These are phyloP conservation scores for Magallana gigas DNA, from an alignment of 1,140 invertebrate genomes.

Conservation along the genomic window DNA sequence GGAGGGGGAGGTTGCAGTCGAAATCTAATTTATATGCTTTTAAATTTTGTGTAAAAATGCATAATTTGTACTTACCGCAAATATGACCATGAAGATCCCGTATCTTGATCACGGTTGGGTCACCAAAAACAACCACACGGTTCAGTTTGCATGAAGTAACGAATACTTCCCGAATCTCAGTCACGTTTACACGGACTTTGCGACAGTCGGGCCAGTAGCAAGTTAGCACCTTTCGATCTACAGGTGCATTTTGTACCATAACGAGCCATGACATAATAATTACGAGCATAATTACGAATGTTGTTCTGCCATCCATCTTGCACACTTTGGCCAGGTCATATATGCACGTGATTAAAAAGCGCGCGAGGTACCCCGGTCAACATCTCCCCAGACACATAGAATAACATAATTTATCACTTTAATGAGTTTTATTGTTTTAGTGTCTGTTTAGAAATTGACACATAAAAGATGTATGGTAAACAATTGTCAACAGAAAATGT, in stretches of 20 bases:
- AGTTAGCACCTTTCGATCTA: background rate
- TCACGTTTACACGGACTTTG: background rate
- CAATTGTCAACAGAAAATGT: no score
- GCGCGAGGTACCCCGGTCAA: no score
- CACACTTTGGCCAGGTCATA: no score
- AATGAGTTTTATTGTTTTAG: no score
- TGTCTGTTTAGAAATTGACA: no score
- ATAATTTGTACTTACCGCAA: slow-evolving; percentile 20
- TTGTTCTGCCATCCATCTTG: background rate
- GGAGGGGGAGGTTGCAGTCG: background rate
- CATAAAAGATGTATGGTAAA: no score
- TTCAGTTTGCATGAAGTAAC: background rate
- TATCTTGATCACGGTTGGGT: background rate
- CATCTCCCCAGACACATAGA: no score
- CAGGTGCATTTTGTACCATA: background rate
- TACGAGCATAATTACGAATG: no score
- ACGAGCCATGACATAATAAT: background rate
- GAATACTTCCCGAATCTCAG: background rate
- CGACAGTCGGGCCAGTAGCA: background rate
- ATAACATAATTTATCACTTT: no score
- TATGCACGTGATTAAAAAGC: no score
- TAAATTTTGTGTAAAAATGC: background rate
- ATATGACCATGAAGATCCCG: background rate
- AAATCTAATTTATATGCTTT: slow-evolving; percentile 6
- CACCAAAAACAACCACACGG: background rate